These are phyloP conservation scores for Camponotus floridanus DNA, from an alignment of 1,140 invertebrate genomes.

Conservation along the genomic window DNA sequence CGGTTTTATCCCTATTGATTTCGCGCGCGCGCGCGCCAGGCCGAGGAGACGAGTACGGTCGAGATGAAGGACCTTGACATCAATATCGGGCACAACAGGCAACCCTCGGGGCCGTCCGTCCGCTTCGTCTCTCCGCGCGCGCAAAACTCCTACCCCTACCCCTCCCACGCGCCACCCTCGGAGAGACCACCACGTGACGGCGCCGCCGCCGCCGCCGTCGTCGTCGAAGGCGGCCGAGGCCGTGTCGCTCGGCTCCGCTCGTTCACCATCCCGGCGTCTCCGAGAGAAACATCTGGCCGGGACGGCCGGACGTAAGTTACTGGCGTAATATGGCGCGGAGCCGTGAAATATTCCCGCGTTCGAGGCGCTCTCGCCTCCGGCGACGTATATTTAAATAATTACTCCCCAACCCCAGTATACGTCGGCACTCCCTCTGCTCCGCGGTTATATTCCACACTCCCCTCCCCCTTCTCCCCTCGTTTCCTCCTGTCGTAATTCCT, in stretches of 20 bases:
- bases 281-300: slow-evolving; percentile 80
- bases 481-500: slow-evolving; percentile 61
- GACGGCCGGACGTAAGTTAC: slow-evolving; percentile 78
- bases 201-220: not conserved
- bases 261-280: slow-evolving; percentile 66
- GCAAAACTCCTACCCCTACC: slow-evolving; percentile 60
- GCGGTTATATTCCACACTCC: slow-evolving; percentile 41
- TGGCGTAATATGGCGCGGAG: slow-evolving; percentile 79
- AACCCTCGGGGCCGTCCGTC: slow-evolving; percentile 40
- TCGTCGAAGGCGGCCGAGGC: slow-evolving; percentile 38
- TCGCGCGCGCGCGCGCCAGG: slow-evolving; percentile 62
- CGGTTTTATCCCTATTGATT: slow-evolving; percentile 80
- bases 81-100: slow-evolving; percentile 74
- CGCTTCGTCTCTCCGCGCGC: slow-evolving; percentile 43
- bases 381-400: slow-evolving; percentile 79
- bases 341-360: slow-evolving; percentile 79
- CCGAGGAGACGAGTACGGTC: slow-evolving; percentile 69
- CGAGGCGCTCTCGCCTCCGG: slow-evolving; percentile 67
- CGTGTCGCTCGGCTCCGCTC: slow-evolving; percentile 65
- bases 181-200: slow-evolving; percentile 52
- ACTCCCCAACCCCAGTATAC: slow-evolving; percentile 49
- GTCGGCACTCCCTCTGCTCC: not conserved
- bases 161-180: not conserved
- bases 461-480: not conserved
- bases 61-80: slow-evolving; percentile 80